phyloP scores from a whole-genome alignment of 2,888 invertebrate species.

The Slavum lentiscoides region DNA sequence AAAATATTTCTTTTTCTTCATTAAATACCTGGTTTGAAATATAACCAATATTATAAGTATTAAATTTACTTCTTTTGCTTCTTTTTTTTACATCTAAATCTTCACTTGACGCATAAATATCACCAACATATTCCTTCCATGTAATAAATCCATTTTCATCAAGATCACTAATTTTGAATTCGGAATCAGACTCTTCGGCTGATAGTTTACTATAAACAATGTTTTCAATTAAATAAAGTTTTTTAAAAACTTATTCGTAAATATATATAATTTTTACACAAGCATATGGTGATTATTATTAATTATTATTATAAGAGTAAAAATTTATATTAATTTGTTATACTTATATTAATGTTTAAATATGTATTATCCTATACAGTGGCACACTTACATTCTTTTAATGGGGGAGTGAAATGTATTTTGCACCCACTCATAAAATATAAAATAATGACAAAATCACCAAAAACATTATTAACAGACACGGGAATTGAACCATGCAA shows the following conservation, averaged over 20 bases:
- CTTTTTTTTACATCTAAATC: constrained; percentile 58
- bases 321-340: no score
- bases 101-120: constrained; percentile 72
- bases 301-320: no score
- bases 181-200: constrained; percentile 82
- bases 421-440: no score
- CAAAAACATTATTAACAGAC: no score
- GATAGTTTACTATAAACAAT: constrained; percentile 70
- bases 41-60: background rate
- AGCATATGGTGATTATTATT: no score
- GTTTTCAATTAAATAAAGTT: background rate
- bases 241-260: background rate
- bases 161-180: constrained; percentile 82
- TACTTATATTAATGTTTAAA: no score
- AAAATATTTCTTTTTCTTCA: constrained; percentile 86
- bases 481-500: no score
- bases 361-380: no score
- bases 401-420: no score
- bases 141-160: constrained; percentile 79
- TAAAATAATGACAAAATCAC: no score
- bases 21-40: constrained; percentile 63
- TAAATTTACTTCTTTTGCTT: background rate
- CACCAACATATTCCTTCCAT: constrained; percentile 87
- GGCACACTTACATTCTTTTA: no score
- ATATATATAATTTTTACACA: no score